phyloP scores from a whole-genome alignment of 1,140 invertebrate genomes.

The Drosophila parabipectinata region DNA sequence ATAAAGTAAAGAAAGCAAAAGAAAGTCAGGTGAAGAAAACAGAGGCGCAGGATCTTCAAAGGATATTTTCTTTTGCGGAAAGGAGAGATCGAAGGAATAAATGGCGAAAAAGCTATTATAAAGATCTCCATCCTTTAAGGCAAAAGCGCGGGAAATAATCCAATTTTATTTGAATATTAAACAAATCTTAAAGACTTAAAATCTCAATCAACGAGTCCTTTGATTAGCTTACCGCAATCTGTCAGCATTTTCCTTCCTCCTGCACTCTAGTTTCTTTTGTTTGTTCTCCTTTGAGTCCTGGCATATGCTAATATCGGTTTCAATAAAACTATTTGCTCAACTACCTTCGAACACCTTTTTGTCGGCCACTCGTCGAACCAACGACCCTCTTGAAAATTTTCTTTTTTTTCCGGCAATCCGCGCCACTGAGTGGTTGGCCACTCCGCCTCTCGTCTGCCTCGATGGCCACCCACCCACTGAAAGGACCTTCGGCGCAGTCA shows the following conservation, averaged over 20 bases:
- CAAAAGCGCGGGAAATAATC: neutral
- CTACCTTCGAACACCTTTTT: conserved; percentile 52
- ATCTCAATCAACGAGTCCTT: neutral
- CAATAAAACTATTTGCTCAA: conserved; percentile 59
- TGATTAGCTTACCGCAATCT: conserved; percentile 37
- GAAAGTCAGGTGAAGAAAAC: conserved; percentile 13
- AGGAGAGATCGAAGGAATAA: neutral
- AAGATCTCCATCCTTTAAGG: neutral
- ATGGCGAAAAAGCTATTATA: neutral
- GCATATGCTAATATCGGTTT: conserved; percentile 58
- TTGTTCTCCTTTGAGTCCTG: conserved; percentile 7
- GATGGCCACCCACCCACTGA: conserved; percentile 10
- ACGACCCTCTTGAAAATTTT: conserved; percentile 49
- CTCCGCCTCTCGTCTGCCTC: neutral
- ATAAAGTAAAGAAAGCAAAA: conserved; percentile 17
- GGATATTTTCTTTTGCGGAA: neutral
- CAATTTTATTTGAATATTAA: neutral
- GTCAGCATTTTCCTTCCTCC: conserved; percentile 30
- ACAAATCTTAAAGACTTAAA: neutral
- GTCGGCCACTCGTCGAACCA: conserved; percentile 50
- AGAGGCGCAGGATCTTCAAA: conserved; percentile 4
- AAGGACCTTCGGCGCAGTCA: conserved; percentile 47
- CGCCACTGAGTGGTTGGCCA: conserved; percentile 34
- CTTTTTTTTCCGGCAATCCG: conserved; percentile 31
- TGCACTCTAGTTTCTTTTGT: conserved; percentile 14